Conservation (phyloP, 2,888 invertebrate genomes). For the Tricholauxania praeusta region DNA sequence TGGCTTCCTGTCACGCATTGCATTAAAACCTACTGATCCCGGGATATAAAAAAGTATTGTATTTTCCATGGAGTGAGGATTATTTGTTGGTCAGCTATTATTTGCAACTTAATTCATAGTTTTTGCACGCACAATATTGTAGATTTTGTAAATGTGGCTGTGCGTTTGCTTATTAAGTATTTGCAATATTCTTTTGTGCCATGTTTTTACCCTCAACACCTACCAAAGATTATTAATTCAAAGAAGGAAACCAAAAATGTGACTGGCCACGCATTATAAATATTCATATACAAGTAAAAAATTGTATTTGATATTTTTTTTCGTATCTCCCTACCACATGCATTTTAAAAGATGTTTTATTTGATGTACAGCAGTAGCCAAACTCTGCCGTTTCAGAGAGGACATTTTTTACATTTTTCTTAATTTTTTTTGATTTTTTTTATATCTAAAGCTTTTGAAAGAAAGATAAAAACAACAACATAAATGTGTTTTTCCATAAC, state of each 20-base stretch:
- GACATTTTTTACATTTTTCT: not conserved
- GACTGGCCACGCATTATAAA: slow-evolving; percentile 19
- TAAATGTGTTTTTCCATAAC: not conserved
- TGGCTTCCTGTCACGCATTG: not conserved
- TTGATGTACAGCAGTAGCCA: not conserved
- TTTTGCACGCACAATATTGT: slow-evolving; percentile 12
- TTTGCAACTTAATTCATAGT: slow-evolving; percentile 16
- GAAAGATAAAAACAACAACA: too few species aligned
- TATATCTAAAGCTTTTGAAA: not conserved
- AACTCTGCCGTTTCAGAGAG: too few species aligned
- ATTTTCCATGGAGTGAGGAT: not conserved
- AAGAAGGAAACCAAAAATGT: not conserved
- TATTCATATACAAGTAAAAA: not conserved
- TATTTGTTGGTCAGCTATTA: slow-evolving; percentile 22
- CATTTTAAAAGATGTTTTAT: not conserved
- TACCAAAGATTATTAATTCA: not conserved
- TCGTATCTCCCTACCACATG: not conserved
- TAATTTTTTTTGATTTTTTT: not conserved
- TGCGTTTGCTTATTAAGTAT: not conserved
- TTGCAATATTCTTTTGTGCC: not conserved
- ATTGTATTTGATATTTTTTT: not conserved
- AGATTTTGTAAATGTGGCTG: not conserved
- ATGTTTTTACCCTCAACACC: not conserved
- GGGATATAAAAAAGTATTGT: not conserved
- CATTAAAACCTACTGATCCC: not conserved